Conservation (phyloP, 2,113 vertebrate genomes). For the Struthidea cinerea region DNA sequence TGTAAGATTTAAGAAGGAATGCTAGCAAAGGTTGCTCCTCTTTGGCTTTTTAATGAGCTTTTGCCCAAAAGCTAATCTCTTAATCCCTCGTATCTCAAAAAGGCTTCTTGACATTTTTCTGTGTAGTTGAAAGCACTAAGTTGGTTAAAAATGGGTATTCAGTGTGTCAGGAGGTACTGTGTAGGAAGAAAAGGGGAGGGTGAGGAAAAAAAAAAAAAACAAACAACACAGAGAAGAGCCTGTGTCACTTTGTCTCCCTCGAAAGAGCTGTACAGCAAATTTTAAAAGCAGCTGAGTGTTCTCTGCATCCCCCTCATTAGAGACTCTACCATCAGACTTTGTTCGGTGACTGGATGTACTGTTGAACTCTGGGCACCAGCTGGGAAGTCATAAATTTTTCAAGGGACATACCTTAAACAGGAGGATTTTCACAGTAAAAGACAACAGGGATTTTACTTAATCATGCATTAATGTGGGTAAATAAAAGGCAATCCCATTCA, state of each 20-base stretch:
- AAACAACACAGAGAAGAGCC: neutral
- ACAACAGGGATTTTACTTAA: neutral
- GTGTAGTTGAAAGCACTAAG: neutral
- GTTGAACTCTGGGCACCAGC: neutral
- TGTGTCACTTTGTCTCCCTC: neutral
- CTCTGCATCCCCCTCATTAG: neutral
- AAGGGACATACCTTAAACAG: neutral
- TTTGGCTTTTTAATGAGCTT: neutral
- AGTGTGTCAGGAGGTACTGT: neutral
- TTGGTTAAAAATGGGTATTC: neutral
- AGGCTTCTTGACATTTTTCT: neutral
- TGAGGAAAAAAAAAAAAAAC: accelerated
- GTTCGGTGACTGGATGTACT: neutral
- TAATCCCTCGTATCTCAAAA: neutral
- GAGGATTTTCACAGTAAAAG: neutral
- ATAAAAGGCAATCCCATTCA: neutral
- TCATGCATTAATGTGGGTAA: neutral
- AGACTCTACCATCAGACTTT: neutral
- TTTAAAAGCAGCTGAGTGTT: neutral
- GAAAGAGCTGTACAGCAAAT: neutral
- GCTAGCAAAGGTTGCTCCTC: neutral
- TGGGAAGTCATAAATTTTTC: neutral
- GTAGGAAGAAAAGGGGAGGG: neutral
- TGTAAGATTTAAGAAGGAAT: neutral
- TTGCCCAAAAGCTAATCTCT: neutral